Conservation (phyloP, 2,113 vertebrate genomes). For the Elachura formosa region DNA sequence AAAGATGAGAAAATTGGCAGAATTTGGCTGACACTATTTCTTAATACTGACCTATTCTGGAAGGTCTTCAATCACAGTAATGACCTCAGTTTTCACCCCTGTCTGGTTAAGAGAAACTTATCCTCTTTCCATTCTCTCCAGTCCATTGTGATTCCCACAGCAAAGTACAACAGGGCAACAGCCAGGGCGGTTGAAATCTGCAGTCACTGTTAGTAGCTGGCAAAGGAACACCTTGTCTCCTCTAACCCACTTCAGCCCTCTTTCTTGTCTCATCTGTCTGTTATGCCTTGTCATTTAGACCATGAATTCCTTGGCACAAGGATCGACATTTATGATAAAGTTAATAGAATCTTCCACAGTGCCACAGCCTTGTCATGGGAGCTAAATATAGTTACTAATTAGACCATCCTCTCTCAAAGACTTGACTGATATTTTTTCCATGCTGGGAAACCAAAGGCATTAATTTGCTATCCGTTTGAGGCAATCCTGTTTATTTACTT, state of each 20-base stretch:
- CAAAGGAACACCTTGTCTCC: constrained; percentile 3
- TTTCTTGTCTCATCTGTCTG: constrained; percentile 26
- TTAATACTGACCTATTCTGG: background rate
- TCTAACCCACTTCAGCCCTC: background rate
- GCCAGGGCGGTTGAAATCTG: background rate
- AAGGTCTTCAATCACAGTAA: background rate
- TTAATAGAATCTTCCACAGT: background rate
- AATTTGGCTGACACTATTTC: background rate
- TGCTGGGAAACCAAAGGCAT: background rate
- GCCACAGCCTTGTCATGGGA: background rate
- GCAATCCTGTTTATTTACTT: background rate
- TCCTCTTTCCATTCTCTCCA: background rate
- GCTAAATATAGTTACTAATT: background rate
- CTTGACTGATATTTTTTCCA: background rate
- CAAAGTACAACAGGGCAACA: background rate
- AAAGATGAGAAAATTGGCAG: background rate
- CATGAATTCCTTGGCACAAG: background rate
- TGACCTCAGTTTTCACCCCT: background rate
- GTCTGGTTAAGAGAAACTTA: background rate
- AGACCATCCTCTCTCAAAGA: background rate
- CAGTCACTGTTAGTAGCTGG: background rate
- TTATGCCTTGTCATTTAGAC: constrained; percentile 10
- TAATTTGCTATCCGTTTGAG: background rate
- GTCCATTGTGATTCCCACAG: background rate
- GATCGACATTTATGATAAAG: background rate